Conservation (phyloP, 2,797 vertebrate genomes). For the Coregonus sp. region DNA sequence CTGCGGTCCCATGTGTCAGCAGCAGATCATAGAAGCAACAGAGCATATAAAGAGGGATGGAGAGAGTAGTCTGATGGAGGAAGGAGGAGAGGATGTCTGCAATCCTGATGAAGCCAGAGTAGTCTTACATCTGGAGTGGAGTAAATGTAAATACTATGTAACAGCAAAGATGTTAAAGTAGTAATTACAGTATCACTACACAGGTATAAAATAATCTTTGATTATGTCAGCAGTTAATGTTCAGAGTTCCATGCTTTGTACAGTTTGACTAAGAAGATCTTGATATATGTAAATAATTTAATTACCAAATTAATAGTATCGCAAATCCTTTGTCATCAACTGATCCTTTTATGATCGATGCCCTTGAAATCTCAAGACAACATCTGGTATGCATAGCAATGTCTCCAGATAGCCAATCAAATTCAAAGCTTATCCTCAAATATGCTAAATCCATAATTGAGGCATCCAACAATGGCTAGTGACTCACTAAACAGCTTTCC, state of each 20-base stretch:
- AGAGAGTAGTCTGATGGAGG: not conserved
- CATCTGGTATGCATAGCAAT: constrained; percentile 50
- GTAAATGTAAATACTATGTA: too few species aligned
- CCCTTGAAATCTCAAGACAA: constrained; percentile 53
- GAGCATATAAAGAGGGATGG: not conserved
- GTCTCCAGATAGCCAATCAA: constrained; percentile 40
- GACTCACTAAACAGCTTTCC: constrained; percentile 56
- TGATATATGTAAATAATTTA: not conserved
- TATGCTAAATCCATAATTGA: constrained; percentile 55
- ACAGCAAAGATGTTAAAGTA: too few species aligned
- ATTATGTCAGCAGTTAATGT: too few species aligned
- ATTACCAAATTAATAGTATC: not conserved
- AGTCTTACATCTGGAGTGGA: too few species aligned
- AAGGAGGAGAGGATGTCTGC: not conserved
- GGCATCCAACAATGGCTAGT: constrained; percentile 33
- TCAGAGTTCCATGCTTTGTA: not conserved
- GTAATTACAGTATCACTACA: too few species aligned
- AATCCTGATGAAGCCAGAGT: too few species aligned
- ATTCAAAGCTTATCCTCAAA: constrained; percentile 49
- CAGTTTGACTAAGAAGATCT: too few species aligned
- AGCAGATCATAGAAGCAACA: not conserved
- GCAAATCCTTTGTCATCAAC: constrained; percentile 27
- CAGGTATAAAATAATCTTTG: too few species aligned
- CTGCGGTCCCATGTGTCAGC: not conserved
- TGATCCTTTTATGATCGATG: constrained; percentile 9